phyloP scores from a whole-genome alignment of 2,113 vertebrate genomes.

The Percina caprodes region DNA sequence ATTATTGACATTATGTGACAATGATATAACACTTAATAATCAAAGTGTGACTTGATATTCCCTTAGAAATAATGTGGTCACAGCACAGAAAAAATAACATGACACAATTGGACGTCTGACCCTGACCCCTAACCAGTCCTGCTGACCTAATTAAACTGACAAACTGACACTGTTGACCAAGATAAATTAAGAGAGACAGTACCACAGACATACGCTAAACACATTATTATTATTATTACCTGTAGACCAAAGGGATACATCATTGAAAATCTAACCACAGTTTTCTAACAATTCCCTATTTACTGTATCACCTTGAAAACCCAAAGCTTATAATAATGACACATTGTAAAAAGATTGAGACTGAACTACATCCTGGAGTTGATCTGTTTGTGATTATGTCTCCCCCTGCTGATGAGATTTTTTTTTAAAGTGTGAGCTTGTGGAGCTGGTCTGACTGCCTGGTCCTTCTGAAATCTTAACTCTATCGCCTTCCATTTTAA shows the following conservation, averaged over 20 bases:
- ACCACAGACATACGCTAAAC: neutral
- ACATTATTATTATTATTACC: neutral
- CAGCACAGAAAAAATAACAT: neutral
- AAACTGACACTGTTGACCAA: neutral
- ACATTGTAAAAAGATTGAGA: neutral
- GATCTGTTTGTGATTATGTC: slow-evolving; percentile 5
- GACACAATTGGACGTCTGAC: neutral
- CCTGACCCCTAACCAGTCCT: slow-evolving; percentile 12
- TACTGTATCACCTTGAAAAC: neutral
- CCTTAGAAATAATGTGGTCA: neutral
- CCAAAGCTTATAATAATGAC: neutral
- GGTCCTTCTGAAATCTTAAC: neutral
- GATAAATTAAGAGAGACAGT: neutral
- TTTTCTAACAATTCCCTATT: neutral
- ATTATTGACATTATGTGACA: neutral
- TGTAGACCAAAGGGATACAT: neutral
- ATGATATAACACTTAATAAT: neutral
- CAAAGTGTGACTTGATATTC: neutral
- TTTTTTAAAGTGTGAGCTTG: neutral
- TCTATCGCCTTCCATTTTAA: neutral
- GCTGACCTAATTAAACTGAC: slow-evolving; percentile 15
- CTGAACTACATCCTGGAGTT: neutral
- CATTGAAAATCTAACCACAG: neutral
- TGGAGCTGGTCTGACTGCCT: neutral
- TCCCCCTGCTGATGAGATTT: neutral